Base-by-base conservation (phyloP, 2,113 vertebrate genomes). In the Brienomyrus brachyistius region DNA sequence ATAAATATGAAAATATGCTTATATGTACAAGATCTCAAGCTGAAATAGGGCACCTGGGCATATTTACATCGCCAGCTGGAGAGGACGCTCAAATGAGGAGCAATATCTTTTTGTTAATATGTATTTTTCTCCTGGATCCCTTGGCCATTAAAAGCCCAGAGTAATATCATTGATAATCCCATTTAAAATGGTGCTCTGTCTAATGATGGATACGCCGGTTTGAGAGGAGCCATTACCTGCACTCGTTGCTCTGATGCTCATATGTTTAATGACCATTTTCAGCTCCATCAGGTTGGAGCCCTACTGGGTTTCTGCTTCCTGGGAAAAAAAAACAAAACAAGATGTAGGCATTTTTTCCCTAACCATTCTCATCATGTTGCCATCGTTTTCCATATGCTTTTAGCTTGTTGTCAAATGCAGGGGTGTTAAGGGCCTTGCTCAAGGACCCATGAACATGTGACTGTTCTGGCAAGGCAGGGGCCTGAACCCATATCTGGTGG, bases 121-220 rank as follows among this genome's bases (percentile, higher is more conserved):
- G 23, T 86, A 23, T 17, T 88, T 88, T 80, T 80, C 51, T 54
- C 52, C 54, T 86, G 54, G 8, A 90, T 90, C 51, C 31, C 21
- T 17, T 77, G 48, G 85, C 50, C 40, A 87, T 90, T 77, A 52
- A 86, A 54, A 87, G 48, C 47, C 56, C 84, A 4, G 66, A 90
- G 48, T 77, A 48, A 87, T 87, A 87, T 77, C 21, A 31, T 62
- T 59, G 62, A 85, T 87, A 52, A 74, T 51, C 45, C 89, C 59
- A 80, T 87, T 87, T 87, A 80, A 74, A 87, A 19, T 54, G 45
- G 4, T 86, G n/a, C 21, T 51, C 48, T 90, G 62, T 85, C 84
- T 90, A 90, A 87, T 90, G 89, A 90, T 87, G 85, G 89, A 77
- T 87, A 66, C 19, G 43, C 31, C 62, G 31, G 59, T 87, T 80